Percentiles rank a stretch among this genome's conserved stretches.
Evolutionary conservation across 2,113 vertebrate species (phyloP).

Genomic region (Nothocercus julius): DNA sequence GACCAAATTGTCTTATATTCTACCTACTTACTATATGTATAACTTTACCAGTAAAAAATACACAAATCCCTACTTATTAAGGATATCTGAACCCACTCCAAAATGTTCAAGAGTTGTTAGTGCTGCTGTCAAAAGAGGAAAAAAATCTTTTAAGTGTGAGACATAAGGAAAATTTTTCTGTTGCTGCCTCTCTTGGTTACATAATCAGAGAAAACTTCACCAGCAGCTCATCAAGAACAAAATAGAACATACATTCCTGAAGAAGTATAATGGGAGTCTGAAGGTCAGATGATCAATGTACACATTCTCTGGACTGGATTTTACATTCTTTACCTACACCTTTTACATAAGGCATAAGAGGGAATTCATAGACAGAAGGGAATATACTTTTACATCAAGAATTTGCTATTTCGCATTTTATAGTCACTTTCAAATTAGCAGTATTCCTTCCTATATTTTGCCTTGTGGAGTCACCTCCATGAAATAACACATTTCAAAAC

Average conservation of each 20-base stretch:
- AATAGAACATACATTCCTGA: background rate
- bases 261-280: background rate
- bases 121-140: background rate
- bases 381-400: background rate
- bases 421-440: background rate
- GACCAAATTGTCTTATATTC: background rate
- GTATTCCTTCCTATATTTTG: background rate
- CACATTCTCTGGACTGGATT: background rate
- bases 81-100: background rate
- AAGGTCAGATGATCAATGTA: background rate
- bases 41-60: background rate
- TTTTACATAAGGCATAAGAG: background rate
- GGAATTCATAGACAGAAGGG: background rate
- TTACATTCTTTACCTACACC: background rate
- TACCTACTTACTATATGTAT: background rate
- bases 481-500: background rate
- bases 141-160: background rate
- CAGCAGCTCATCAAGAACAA: background rate
- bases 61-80: background rate
- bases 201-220: background rate
- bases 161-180: background rate
- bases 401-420: background rate
- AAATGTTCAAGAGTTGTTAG: background rate
- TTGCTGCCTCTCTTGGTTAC: background rate
- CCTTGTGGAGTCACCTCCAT: background rate